Percentiles rank a stretch among this genome's conserved stretches.
Conservation (phyloP, 2,888 invertebrate species). For the Penaeus monodon region DNA sequence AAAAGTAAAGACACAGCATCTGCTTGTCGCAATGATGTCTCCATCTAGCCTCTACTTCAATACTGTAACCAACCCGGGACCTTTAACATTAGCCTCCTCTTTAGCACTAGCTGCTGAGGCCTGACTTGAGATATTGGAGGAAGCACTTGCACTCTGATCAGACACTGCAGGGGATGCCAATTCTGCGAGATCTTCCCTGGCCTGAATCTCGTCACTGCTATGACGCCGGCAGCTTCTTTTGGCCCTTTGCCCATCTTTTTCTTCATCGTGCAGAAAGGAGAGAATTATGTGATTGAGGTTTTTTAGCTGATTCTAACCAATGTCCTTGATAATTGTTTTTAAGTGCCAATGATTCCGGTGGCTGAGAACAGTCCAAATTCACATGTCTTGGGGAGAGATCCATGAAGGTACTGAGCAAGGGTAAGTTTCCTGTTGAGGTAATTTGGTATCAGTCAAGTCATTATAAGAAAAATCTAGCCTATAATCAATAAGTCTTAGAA, state of each 20-base stretch:
- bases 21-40: slow-evolving; percentile 3
- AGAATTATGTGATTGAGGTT: slow-evolving; percentile 42
- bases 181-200: too few species aligned
- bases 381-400: slow-evolving; percentile 33
- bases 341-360: slow-evolving; percentile 42
- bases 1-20: slow-evolving; percentile 54
- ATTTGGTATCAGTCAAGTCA: too few species aligned
- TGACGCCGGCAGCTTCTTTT: background rate
- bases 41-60: slow-evolving; percentile 48
- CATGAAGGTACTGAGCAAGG: slow-evolving; percentile 22
- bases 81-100: background rate
- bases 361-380: slow-evolving; percentile 42
- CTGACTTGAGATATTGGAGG: background rate
- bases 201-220: too few species aligned
- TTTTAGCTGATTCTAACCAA: slow-evolving; percentile 25
- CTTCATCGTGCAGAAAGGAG: slow-evolving; percentile 19
- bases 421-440: slow-evolving; percentile 24
- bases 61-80: slow-evolving; percentile 49
- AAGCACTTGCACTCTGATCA: too few species aligned
- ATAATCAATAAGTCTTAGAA: too few species aligned
- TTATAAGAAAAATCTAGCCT: too few species aligned
- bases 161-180: too few species aligned
- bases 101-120: background rate
- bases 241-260: background rate
- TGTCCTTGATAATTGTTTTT: slow-evolving; percentile 40